These are phyloP conservation scores for Morone saxatilis DNA, from an alignment of 2,113 vertebrate genomes.

Conservation along the genomic window DNA sequence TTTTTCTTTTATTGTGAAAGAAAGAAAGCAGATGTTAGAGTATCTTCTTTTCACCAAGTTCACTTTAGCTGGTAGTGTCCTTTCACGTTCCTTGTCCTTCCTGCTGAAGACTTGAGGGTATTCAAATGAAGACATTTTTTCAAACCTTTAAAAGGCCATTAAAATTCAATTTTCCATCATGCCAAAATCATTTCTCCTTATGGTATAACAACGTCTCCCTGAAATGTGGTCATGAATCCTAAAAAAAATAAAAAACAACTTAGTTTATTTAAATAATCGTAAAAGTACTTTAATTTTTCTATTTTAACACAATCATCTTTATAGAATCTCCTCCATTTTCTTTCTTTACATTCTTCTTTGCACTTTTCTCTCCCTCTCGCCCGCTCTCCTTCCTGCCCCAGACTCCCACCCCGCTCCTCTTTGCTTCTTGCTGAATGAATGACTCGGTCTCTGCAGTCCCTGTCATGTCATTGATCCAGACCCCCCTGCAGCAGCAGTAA, in stretches of 20 bases:
- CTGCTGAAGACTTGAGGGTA: not conserved
- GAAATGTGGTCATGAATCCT: not conserved
- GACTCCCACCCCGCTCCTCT: not conserved
- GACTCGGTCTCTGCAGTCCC: constrained; percentile 63
- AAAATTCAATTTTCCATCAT: not conserved
- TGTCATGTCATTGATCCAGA: constrained; percentile 79
- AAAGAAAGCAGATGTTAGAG: not conserved
- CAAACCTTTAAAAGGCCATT: not conserved
- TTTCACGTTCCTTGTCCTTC: constrained; percentile 29
- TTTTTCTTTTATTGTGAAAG: not conserved
- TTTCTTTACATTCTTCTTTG: constrained; percentile 10
- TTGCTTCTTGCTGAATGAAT: constrained; percentile 59
- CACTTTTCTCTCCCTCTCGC: constrained; percentile 5
- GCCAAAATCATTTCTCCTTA: not conserved
- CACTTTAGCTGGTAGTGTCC: not conserved
- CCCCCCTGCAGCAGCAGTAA: constrained; percentile 61
- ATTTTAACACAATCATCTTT: too few relatives aligned
- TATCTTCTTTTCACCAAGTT: not conserved
- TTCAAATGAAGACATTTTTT: not conserved
- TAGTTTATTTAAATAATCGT: not conserved
- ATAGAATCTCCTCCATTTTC: not conserved
- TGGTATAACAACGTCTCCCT: not conserved
- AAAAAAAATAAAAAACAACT: not conserved
- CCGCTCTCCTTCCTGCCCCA: constrained; percentile 37
- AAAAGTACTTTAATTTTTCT: too few relatives aligned